Percentiles rank a stretch among this genome's conserved stretches.
Evolutionary conservation across 2,113 vertebrate genomes (phyloP).

Genomic region (Australoheros scitulus): DNA sequence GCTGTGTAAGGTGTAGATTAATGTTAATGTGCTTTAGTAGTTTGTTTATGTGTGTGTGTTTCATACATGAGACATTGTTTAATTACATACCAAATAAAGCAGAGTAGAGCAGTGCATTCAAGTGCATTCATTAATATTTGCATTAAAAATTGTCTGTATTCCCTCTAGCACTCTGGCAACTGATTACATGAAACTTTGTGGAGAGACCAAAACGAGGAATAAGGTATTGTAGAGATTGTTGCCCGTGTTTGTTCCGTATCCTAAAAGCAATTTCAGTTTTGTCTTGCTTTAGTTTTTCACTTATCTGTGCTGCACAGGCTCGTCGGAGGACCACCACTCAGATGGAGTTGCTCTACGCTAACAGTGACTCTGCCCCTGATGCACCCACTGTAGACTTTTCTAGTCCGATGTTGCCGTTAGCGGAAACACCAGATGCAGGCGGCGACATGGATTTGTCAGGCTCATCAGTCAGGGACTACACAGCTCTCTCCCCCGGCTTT

Average conservation of each 20-base stretch:
- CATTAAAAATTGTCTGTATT: not conserved
- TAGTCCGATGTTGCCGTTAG: conserved; percentile 75
- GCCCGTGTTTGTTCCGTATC: not conserved
- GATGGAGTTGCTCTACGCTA: conserved; percentile 95
- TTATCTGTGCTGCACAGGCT: conserved; percentile 77
- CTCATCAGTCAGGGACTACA: conserved; percentile 86
- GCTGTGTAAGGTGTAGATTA: too few species aligned
- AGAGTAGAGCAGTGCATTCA: not conserved
- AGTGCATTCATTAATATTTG: not conserved
- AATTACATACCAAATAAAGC: not conserved
- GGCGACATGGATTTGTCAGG: conserved; percentile 79
- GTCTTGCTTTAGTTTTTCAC: not conserved
- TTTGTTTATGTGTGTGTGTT: not conserved
- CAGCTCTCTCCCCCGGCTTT: conserved; percentile 83
- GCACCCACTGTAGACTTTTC: conserved; percentile 78
- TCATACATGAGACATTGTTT: not conserved
- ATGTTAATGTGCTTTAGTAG: not conserved
- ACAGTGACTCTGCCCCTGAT: conserved; percentile 85
- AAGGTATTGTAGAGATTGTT: conserved; percentile 81
- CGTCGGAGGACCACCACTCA: conserved; percentile 95
- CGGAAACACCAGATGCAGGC: conserved; percentile 83
- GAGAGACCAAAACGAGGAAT: conserved; percentile 90
- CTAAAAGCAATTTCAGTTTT: not conserved
- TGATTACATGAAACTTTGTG: conserved; percentile 93
- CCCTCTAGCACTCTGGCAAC: conserved; percentile 84